Conservation (phyloP, 2,888 invertebrate species). For the Chorisops tibialis region DNA sequence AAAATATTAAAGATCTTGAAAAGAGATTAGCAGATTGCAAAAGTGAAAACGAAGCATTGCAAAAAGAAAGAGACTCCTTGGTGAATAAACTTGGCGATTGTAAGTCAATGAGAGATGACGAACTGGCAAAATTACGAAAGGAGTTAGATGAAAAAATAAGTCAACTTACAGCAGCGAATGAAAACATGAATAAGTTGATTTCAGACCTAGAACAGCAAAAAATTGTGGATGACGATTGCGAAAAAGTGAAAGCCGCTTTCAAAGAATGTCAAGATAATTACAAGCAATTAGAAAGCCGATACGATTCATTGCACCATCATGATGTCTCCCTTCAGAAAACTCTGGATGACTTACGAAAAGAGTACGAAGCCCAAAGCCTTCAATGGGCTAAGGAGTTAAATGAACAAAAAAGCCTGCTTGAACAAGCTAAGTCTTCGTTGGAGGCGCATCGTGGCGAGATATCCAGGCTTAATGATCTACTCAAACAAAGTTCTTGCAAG, state of each 20-base stretch:
- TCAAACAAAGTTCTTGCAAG: conserved; percentile 5
- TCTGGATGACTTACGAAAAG: conserved; percentile 9
- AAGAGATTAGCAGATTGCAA: not conserved
- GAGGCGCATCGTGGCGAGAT: conserved; percentile 21
- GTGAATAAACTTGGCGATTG: not conserved
- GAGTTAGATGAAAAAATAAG: not conserved
- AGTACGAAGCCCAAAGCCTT: conserved; percentile 3
- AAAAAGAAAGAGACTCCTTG: not conserved
- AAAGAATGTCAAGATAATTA: not conserved
- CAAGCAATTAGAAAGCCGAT: conserved; percentile 3
- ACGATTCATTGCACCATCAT: conserved; percentile 9
- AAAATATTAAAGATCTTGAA: not conserved
- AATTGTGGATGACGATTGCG: not conserved
- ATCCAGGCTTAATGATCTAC: conserved; percentile 3
- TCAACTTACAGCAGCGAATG: not conserved
- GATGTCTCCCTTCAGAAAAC: conserved; percentile 3
- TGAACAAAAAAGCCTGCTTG: conserved; percentile 9
- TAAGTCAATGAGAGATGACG: not conserved
- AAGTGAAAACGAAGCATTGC: not conserved
- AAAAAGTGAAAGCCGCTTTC: not conserved
- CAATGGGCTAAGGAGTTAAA: conserved; percentile 8
- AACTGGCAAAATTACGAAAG: not conserved
- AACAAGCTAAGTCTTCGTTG: conserved; percentile 16
- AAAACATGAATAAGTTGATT: not conserved
- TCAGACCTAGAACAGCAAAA: not conserved